These are phyloP conservation scores for Sphyrna mokarran DNA, from an alignment of 2,113 vertebrate species.

Conservation along the genomic window DNA sequence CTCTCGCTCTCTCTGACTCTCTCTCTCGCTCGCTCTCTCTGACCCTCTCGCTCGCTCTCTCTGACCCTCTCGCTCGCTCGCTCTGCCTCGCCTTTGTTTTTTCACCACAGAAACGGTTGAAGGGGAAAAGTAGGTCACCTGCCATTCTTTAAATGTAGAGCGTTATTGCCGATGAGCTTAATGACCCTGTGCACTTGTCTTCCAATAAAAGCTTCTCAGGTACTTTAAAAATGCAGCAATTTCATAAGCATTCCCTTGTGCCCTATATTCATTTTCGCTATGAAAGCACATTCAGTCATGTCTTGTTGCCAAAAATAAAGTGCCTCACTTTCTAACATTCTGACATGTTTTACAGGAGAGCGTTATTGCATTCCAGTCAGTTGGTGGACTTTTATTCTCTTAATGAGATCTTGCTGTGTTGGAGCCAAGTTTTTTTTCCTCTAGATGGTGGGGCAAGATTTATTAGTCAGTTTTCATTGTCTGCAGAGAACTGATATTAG, in stretches of 20 bases:
- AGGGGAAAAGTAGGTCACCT: constrained; percentile 53
- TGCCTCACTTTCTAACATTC: not conserved
- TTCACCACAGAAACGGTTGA: constrained; percentile 35
- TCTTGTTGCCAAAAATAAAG: not conserved
- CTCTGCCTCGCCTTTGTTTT: not conserved
- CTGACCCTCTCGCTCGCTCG: too few species aligned
- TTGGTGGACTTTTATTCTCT: constrained; percentile 44
- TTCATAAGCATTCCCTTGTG: not conserved
- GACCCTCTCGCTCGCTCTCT: too few species aligned
- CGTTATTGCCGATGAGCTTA: not conserved
- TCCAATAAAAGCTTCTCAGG: not conserved
- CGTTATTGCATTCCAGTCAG: constrained; percentile 39
- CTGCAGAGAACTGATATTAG: not conserved
- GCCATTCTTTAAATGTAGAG: constrained; percentile 48
- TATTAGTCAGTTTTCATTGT: not conserved
- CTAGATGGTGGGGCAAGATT: not conserved
- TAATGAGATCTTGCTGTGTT: constrained; percentile 40
- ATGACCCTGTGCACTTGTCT: not conserved
- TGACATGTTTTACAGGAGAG: constrained; percentile 29
- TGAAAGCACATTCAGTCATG: not conserved
- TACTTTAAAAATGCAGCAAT: not conserved
- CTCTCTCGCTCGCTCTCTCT: too few species aligned
- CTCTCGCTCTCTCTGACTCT: too few species aligned
- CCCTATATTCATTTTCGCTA: not conserved
- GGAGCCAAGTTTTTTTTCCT: not conserved